phyloP scores from a whole-genome alignment of 1,140 invertebrate genomes.

The Capitella teleta region DNA sequence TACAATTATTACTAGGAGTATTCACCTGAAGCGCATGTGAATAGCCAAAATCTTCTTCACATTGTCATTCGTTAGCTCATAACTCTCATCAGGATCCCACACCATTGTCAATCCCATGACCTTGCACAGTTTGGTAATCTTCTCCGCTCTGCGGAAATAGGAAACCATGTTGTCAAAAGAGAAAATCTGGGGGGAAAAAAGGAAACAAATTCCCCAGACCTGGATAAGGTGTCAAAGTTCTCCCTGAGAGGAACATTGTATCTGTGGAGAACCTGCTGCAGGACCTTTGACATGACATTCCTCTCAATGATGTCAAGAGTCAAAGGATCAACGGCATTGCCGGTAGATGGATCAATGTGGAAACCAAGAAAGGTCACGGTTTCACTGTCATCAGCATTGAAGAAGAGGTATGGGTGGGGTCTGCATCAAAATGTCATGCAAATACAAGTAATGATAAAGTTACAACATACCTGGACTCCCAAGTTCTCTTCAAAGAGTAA shows the following conservation, averaged over 20 bases:
- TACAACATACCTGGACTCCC: too few relatives aligned
- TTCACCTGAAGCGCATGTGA: slow-evolving; percentile 31
- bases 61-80: slow-evolving; percentile 34
- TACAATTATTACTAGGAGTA: not conserved
- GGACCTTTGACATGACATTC: slow-evolving; percentile 17
- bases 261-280: slow-evolving; percentile 19
- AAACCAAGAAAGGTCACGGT: slow-evolving; percentile 33
- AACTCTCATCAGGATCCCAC: slow-evolving; percentile 27
- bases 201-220: too few relatives aligned
- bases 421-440: slow-evolving; percentile 20
- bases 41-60: slow-evolving; percentile 36
- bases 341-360: slow-evolving; percentile 21
- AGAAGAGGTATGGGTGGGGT: slow-evolving; percentile 35
- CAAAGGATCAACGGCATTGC: slow-evolving; percentile 25
- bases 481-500: too few relatives aligned
- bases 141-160: slow-evolving; percentile 9
- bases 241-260: slow-evolving; percentile 25
- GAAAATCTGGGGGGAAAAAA: too few relatives aligned
- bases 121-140: slow-evolving; percentile 18
- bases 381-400: slow-evolving; percentile 23
- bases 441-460: too few relatives aligned
- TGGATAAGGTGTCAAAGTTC: slow-evolving; percentile 27
- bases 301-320: slow-evolving; percentile 17
- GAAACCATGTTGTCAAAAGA: too few relatives aligned
- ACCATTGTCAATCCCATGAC: slow-evolving; percentile 22